Evolutionary conservation across 2,113 vertebrate genomes (phyloP), one percentile per base, ranked within the genome.

Genomic region (Tretioscincus oriximinensis): DNA sequence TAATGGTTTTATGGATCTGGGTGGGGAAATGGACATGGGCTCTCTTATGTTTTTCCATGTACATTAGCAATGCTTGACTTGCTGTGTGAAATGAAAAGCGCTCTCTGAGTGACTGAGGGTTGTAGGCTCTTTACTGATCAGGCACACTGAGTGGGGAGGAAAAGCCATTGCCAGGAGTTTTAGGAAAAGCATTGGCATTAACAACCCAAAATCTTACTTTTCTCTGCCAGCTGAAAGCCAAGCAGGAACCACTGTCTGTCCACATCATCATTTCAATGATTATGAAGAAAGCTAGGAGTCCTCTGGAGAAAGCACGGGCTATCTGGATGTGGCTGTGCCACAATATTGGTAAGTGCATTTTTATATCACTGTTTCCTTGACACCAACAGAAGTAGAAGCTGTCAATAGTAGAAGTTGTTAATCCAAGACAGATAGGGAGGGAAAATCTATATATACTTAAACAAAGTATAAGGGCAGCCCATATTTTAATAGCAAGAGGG

Each of bases 281-380:
- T 89, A 95, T 95, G 5, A 90, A 90, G 9, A 92, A 79, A 81
- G 78, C 90, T 88, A 90, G 84, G 20, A 94, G 80, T 7, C 91
- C 95, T 60, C 84, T 97, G 94, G 95, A 97, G 89, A 92, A 45
- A 63, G 60, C 93, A 28, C 86, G 95, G 28, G 91, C 95, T 60
- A 92, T 94, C 80, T 95, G 96, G 95, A 91, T 95, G 73, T 97
- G 96, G 97, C 87, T 97, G 75, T 97, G 96, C 86, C 91, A 96
- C 88, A 96, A 95, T 89, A 95, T 96, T 0, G 91, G 96, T 96
- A 64, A 85, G 91, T 92, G 41, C 51, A 41, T 24, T 64, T 66
- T 7, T 22, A 51, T 14, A 58, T 12, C 18, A 11, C 47, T 49
- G 24, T 60, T 18, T 14, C 35, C 24, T 21, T 1, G 29, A 66